Percentiles rank a stretch among this genome's conserved stretches.
Evolutionary conservation across 2,888 invertebrate genomes (phyloP).

Genomic region (Alviniconcha strummeri): DNA sequence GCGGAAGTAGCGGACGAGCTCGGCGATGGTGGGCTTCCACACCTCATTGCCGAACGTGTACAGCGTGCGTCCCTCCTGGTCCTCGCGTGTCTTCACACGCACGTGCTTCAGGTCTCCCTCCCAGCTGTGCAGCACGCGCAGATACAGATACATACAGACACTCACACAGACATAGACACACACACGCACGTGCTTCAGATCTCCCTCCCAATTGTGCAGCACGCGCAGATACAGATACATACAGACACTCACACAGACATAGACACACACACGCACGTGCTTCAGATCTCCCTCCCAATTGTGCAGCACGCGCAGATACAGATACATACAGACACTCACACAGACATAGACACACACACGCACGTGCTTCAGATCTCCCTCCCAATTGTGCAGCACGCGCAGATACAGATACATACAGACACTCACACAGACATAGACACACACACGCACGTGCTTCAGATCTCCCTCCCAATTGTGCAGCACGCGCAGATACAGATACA

Average conservation of each 20-base stretch:
- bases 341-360: neutral
- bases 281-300: too few species aligned
- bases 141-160: neutral
- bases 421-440: conserved; percentile 4
- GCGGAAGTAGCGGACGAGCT: conserved; percentile 91
- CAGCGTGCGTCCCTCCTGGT: conserved; percentile 84
- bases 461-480: too few species aligned
- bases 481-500: too few species aligned
- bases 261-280: neutral
- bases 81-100: conserved; percentile 78
- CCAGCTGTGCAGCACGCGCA: conserved; percentile 13
- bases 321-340: neutral
- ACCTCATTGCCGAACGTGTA: conserved; percentile 92
- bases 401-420: neutral
- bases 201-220: too few species aligned
- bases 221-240: neutral
- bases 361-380: too few species aligned
- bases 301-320: too few species aligned
- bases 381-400: too few species aligned
- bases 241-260: neutral
- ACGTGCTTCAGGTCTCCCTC: conserved; percentile 35
- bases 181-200: too few species aligned
- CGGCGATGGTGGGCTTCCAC: conserved; percentile 92
- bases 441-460: neutral
- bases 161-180: too few species aligned